Conservation (phyloP, 2,888 invertebrate species). For the Lepidochrysops patricia region DNA sequence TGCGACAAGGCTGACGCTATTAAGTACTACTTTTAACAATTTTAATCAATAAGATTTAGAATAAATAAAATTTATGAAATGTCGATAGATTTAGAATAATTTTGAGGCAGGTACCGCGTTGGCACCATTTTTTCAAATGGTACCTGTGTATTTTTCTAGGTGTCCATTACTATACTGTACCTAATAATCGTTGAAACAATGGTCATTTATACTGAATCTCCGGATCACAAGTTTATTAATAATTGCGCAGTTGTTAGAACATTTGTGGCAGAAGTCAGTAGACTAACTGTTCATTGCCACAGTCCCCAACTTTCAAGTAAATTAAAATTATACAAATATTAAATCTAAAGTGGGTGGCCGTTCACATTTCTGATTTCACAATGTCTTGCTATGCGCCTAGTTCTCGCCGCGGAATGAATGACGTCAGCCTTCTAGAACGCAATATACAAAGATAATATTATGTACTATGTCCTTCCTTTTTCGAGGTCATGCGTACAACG, state of each 20-base stretch:
- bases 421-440: slow-evolving; percentile 71
- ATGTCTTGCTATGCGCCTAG: slow-evolving; percentile 57
- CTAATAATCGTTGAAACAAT: slow-evolving; percentile 67
- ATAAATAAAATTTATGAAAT: neutral
- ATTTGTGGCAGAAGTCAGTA: slow-evolving; percentile 65
- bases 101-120: neutral
- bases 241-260: slow-evolving; percentile 57
- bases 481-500: slow-evolving; percentile 63
- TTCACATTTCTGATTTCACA: slow-evolving; percentile 75
- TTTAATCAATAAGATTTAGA: neutral
- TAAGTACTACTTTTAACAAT: slow-evolving; percentile 7
- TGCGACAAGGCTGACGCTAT: slow-evolving; percentile 20
- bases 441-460: slow-evolving; percentile 38
- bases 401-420: slow-evolving; percentile 53
- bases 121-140: slow-evolving; percentile 7
- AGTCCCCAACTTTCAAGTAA: slow-evolving; percentile 66
- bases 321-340: slow-evolving; percentile 49
- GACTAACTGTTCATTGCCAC: slow-evolving; percentile 68
- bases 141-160: slow-evolving; percentile 21
- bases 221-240: slow-evolving; percentile 30
- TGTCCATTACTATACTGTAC: slow-evolving; percentile 51
- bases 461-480: slow-evolving; percentile 49
- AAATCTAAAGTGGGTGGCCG: slow-evolving; percentile 66
- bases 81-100: neutral
- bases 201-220: slow-evolving; percentile 59